Evolutionary conservation across 1,140 invertebrate species (phyloP).

Genomic region (Lerema accius): DNA sequence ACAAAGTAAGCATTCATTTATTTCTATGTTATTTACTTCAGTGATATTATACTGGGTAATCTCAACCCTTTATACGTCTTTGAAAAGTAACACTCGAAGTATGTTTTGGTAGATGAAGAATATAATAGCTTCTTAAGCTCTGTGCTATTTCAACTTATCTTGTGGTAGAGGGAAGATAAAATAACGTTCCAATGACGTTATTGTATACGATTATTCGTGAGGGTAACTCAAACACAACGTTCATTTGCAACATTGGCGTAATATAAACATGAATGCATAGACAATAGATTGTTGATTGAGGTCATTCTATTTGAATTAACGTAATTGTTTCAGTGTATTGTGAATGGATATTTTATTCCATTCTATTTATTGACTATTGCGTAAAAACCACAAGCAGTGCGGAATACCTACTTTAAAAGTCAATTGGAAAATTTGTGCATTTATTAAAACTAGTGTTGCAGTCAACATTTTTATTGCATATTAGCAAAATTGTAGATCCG

Average conservation of each 20-base stretch:
- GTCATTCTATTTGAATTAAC: background rate
- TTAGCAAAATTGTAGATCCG: slow-evolving; percentile 40
- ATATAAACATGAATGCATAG: background rate
- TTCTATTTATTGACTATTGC: background rate
- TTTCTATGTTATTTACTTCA: too few species aligned
- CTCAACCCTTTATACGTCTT: too few species aligned
- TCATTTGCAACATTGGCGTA: background rate
- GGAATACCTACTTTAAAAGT: background rate
- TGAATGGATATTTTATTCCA: background rate
- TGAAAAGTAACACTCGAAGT: too few species aligned
- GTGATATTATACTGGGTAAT: too few species aligned
- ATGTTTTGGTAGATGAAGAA: too few species aligned
- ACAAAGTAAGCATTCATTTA: too few species aligned
- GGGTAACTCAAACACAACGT: background rate
- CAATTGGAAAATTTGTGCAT: too few species aligned
- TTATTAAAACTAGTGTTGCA: background rate
- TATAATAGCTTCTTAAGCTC: too few species aligned
- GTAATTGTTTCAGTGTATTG: background rate
- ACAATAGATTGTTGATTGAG: slow-evolving; percentile 2
- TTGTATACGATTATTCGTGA: slow-evolving; percentile 2
- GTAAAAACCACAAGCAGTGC: background rate
- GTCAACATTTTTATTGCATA: slow-evolving; percentile 18
- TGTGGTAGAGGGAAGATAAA: background rate
- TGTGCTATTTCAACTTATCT: background rate
- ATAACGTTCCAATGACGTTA: background rate